Percentiles rank a stretch among this genome's conserved stretches.
These are phyloP conservation scores for Macrosiphum euphorbiae DNA, from an alignment of 2,888 invertebrate species.

Conservation along the genomic window DNA sequence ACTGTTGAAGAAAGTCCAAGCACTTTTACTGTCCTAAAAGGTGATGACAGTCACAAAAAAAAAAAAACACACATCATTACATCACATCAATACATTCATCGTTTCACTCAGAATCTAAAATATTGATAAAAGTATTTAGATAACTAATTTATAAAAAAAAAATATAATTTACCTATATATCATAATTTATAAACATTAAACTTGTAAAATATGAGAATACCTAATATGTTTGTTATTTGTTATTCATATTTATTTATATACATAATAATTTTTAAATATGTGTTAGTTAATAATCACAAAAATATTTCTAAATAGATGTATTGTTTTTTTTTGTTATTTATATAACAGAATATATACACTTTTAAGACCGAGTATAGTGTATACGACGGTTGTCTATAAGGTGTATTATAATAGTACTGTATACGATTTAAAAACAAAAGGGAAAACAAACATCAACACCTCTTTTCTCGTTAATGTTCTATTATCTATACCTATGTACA, in stretches of 20 bases:
- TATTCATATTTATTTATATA: not conserved
- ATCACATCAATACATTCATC: no score
- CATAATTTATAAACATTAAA: not conserved
- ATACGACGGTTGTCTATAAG: not conserved
- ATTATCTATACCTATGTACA: constrained; percentile 1
- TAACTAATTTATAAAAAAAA: not conserved
- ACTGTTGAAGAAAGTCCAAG: no score
- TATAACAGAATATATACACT: not conserved
- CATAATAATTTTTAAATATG: not conserved
- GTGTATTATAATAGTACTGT: not conserved
- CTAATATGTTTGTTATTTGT: not conserved
- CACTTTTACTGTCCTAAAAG: no score
- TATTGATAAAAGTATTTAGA: not conserved
- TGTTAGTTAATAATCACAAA: not conserved
- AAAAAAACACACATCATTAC: no score
- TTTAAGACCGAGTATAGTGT: not conserved
- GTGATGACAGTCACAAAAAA: no score
- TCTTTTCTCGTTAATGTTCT: not conserved
- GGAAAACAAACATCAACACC: not conserved
- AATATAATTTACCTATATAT: not conserved
- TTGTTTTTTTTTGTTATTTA: not conserved
- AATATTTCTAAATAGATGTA: not conserved
- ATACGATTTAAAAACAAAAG: not conserved
- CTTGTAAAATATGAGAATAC: not conserved
- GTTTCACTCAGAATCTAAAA: no score